Conservation (phyloP, 1,140 invertebrate species). For the Augochlora pura region DNA sequence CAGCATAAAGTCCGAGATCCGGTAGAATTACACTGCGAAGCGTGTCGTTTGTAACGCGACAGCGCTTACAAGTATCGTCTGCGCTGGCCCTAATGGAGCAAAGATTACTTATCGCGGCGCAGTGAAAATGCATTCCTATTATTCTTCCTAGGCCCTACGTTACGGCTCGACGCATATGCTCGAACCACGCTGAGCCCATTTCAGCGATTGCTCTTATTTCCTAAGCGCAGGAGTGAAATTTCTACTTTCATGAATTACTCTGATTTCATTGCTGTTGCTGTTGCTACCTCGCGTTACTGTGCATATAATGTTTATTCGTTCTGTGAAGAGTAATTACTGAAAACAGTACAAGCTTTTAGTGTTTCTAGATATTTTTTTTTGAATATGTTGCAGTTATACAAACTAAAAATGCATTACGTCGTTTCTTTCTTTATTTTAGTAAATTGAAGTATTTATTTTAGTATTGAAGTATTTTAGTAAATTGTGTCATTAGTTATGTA, state of each 20-base stretch:
- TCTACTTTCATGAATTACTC: background rate
- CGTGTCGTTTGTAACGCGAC: slow-evolving; percentile 24
- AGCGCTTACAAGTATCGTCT: slow-evolving; percentile 25
- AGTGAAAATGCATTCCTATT: slow-evolving; percentile 46
- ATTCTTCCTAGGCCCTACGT: slow-evolving; percentile 26
- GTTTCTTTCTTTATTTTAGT: no score
- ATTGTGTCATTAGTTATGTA: no score
- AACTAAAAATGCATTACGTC: no score
- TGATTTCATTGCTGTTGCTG: background rate
- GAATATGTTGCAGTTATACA: no score
- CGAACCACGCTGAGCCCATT: no score
- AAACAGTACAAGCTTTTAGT: no score
- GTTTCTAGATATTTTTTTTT: no score
- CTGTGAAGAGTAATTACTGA: no score
- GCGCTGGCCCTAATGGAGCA: slow-evolving; percentile 36
- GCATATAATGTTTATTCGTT: background rate
- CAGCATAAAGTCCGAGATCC: slow-evolving; percentile 24
- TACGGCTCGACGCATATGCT: background rate
- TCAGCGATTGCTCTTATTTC: background rate
- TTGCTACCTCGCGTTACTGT: background rate
- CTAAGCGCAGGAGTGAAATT: background rate
- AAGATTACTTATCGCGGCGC: slow-evolving; percentile 40
- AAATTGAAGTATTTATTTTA: no score
- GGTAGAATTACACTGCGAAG: slow-evolving; percentile 31
- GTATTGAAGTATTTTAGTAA: no score